A percentile compares a stretch with the other conserved stretches of the same genome.
phyloP scores from a whole-genome alignment of 2,113 vertebrate genomes.

The Thymallus thymallus region DNA sequence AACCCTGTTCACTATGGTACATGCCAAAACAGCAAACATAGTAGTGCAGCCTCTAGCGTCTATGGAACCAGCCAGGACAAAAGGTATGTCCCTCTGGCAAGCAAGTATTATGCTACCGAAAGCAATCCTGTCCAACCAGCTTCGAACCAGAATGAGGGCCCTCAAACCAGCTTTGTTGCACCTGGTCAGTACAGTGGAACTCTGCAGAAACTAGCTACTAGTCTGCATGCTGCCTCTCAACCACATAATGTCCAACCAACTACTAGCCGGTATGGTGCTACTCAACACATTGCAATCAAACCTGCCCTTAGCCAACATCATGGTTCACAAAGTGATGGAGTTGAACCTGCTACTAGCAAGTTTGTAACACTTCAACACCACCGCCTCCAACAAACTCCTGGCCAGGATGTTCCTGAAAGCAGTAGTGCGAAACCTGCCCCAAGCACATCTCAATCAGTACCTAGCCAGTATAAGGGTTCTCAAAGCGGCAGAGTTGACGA shows the following conservation, averaged over 20 bases:
- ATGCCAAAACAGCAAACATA: neutral
- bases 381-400: neutral
- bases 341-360: slow-evolving; percentile 34
- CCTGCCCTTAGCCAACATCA: neutral
- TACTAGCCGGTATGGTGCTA: neutral
- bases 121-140: neutral
- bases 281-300: slow-evolving; percentile 1
- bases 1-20: neutral
- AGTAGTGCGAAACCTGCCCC: neutral
- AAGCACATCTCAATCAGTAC: neutral
- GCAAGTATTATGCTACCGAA: neutral
- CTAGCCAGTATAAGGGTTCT: neutral
- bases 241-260: neutral
- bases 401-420: neutral
- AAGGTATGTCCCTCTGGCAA: neutral
- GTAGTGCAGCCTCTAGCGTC: neutral
- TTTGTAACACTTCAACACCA: neutral
- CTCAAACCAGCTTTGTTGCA: neutral
- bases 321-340: slow-evolving; percentile 22
- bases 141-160: neutral
- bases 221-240: neutral
- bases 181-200: neutral
- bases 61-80: neutral
- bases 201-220: neutral
- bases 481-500: neutral